Percentiles rank a stretch among this genome's conserved stretches.
Evolutionary conservation across 2,113 vertebrate genomes (phyloP).

Genomic region (Percina caprodes): DNA sequence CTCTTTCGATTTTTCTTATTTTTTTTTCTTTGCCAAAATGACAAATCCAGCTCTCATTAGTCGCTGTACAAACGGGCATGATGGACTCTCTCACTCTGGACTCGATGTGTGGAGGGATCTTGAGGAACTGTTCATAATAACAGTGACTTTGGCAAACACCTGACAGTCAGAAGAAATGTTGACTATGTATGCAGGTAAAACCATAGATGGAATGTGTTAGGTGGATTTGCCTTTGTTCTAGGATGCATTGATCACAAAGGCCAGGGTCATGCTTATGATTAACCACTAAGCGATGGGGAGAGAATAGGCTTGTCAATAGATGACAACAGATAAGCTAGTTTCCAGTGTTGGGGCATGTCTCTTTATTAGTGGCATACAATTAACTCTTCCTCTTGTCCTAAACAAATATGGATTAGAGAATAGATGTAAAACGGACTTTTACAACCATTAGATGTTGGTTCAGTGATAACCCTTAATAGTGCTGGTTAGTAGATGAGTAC

Average conservation of each 20-base stretch:
- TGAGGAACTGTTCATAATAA: conserved; percentile 8
- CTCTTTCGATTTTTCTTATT: background rate
- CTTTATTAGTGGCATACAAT: conserved; percentile 13
- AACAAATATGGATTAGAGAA: conserved; percentile 21
- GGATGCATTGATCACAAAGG: conserved; percentile 19
- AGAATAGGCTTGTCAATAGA: conserved; percentile 20
- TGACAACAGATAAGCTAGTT: conserved; percentile 11
- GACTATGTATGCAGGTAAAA: background rate
- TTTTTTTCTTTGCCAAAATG: conserved; percentile 14
- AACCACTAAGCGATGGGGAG: conserved; percentile 23
- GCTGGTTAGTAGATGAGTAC: background rate
- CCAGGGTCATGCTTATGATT: conserved; percentile 28
- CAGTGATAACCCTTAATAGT: background rate
- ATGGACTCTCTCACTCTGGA: conserved; percentile 9
- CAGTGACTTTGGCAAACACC: conserved; percentile 38
- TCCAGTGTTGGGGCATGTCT: conserved; percentile 15
- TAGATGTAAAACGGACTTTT: background rate
- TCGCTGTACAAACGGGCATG: conserved; percentile 24
- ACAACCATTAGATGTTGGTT: background rate
- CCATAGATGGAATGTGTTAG: conserved; percentile 33
- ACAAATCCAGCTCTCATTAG: conserved; percentile 24
- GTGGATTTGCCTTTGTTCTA: conserved; percentile 9
- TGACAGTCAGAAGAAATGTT: background rate
- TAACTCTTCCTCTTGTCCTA: background rate
- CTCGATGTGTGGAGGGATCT: background rate